phyloP scores from a whole-genome alignment of 2,888 invertebrate species.

The Anaspis maculata region DNA sequence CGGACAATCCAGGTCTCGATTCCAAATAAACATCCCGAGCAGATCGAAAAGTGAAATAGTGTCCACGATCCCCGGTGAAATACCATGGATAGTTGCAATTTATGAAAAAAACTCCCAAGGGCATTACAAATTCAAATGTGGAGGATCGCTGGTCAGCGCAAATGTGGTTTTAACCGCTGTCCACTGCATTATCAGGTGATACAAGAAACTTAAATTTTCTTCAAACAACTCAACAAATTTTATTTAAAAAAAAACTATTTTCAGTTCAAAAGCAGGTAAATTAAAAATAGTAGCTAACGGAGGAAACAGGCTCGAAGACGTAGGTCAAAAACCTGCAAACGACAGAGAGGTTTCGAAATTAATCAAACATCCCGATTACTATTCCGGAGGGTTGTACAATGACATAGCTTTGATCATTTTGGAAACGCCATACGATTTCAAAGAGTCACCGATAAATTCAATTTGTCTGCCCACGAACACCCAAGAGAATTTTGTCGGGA shows the following conservation, averaged over 20 bases:
- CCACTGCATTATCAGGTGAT: neutral
- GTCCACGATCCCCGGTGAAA: neutral
- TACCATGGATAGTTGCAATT: neutral
- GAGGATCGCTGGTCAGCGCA: neutral
- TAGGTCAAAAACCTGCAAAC: no score
- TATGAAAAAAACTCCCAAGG: neutral
- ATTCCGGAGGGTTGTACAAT: slow-evolving; percentile 50
- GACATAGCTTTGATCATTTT: slow-evolving; percentile 55
- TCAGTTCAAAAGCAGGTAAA: neutral
- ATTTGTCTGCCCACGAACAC: slow-evolving; percentile 51
- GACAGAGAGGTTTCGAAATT: slow-evolving; percentile 49
- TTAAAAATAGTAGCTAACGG: neutral
- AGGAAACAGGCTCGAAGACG: no score
- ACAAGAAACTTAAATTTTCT: neutral
- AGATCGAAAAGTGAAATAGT: neutral
- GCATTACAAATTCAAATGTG: neutral
- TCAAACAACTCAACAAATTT: neutral
- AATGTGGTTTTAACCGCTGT: neutral
- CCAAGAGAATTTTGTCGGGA: slow-evolving; percentile 36
- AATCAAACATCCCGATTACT: slow-evolving; percentile 46
- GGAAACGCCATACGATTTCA: slow-evolving; percentile 44
- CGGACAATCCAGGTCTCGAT: no score
- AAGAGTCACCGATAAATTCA: slow-evolving; percentile 38
- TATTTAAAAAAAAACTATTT: no score
- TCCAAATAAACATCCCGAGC: no score